phyloP scores from a whole-genome alignment of 2,888 invertebrate species.

The Heteromurus nitidus region DNA sequence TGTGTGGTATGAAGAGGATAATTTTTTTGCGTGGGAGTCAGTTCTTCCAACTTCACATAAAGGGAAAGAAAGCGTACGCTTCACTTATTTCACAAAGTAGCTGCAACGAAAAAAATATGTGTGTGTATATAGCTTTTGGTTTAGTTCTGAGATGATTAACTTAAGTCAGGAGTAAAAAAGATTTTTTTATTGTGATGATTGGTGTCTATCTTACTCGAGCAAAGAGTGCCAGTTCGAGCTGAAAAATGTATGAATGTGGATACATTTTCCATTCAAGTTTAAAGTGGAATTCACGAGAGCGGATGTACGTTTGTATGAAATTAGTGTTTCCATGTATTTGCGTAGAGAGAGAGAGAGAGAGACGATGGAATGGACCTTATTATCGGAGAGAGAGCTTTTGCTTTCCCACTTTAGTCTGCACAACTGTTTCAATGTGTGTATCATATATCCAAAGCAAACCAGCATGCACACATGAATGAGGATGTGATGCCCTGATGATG shows the following conservation, averaged over 20 bases:
- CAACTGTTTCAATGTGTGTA: background rate
- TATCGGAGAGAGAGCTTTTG: background rate
- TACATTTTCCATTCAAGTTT: background rate
- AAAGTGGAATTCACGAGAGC: background rate
- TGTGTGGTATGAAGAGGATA: background rate
- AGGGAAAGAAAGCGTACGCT: background rate
- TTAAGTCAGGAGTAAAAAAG: background rate
- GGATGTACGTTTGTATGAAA: constrained; percentile 23
- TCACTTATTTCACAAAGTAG: background rate
- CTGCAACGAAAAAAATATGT: background rate
- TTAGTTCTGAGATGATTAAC: background rate
- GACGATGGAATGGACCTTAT: background rate
- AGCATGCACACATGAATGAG: constrained; percentile 45
- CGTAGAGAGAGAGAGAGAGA: background rate
- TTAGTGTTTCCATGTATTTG: background rate
- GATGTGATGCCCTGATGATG: constrained; percentile 18
- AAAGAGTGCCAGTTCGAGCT: background rate
- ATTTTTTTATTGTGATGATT: background rate
- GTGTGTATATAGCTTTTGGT: background rate
- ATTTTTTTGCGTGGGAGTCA: constrained; percentile 42
- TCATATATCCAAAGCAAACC: background rate
- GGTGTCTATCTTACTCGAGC: background rate
- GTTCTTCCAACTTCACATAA: background rate
- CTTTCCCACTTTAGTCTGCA: background rate
- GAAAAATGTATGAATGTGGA: constrained; percentile 16